Base-by-base conservation (phyloP, 2,888 invertebrate genomes). In the Brachypterus glaber region DNA sequence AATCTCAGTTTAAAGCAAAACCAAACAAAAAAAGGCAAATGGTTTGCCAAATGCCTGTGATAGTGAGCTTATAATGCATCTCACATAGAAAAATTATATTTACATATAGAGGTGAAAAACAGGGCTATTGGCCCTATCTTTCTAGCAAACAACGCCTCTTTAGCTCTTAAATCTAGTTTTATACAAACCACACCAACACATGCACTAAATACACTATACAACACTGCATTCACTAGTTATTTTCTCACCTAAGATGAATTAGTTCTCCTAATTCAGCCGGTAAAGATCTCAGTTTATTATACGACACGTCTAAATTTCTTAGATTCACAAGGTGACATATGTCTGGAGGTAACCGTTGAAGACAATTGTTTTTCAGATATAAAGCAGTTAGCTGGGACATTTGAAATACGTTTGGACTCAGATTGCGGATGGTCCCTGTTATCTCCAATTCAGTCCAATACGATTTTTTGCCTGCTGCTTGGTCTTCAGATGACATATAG, bases 261-360 rank as follows among this genome's bases (percentile, higher is more conserved):
- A 98, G 81, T 67, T 98, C 96, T 42, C 98, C 97, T 35, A 98
- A 74, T 71, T 98, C 96, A 37, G 90, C 82, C 47, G 98, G 97
- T 66, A 98, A 73, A 63, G 85, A 86, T 48, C 93, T 77, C 55
- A 98, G 72, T 69, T 95, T 93, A 71, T 98, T 97, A 66, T 82
- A 83, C 50, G 95, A 93, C 54, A 95, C 72, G 71, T 98, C 97
- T 51, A 98, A 73, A 47, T 83, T 80, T 55, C 85, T 81, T 48
- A 98, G 74, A 69, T 88, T 87, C 45, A 72, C 73, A 53, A 98
- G 73, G 57, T 79, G 78, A 53, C 79, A 81, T 57, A 98, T 92
- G 65, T 97, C 93, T 17, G 88, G 73, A 41, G 97, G 93, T 63
- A 98, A 74, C 61, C 90, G 77, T 58, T 85, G 79, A 57, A 98